Evolutionary conservation across 2,797 vertebrate genomes (phyloP).

Genomic region (Anomalospiza imberbis): DNA sequence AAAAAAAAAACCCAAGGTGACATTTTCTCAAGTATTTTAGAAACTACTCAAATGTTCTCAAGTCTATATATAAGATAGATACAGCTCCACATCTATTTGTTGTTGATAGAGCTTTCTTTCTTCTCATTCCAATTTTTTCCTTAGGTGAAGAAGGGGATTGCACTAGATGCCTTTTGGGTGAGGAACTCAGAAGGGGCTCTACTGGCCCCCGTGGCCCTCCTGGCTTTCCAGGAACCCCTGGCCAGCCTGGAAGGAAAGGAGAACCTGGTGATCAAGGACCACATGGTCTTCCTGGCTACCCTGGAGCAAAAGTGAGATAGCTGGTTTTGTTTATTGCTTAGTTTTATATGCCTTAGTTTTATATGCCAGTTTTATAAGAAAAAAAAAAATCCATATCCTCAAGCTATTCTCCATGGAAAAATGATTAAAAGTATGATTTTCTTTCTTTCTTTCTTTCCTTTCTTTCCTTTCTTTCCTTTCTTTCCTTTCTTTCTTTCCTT

Average conservation of each 20-base stretch:
- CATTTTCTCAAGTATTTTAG: background rate
- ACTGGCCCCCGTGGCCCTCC: slow-evolving; percentile 77
- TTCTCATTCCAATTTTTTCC: background rate
- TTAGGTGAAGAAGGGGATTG: slow-evolving; percentile 89
- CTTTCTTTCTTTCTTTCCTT: rapidly evolving
- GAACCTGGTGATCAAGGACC: slow-evolving; percentile 84
- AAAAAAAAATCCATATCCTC: background rate
- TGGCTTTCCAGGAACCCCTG: slow-evolving; percentile 78
- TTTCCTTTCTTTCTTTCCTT: no score
- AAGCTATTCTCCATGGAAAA: background rate
- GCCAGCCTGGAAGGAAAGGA: slow-evolving; percentile 76
- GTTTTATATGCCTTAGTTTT: background rate
- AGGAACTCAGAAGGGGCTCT: slow-evolving; percentile 24
- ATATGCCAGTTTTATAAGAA: background rate
- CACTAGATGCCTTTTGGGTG: slow-evolving; percentile 66
- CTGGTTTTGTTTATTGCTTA: background rate
- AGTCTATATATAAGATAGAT: background rate
- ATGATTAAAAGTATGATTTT: background rate
- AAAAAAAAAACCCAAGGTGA: background rate
- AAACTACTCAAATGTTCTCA: background rate
- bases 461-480: no score
- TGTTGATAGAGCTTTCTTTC: background rate
- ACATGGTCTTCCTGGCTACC: slow-evolving; percentile 81
- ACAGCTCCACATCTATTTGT: background rate
- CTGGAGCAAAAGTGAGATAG: slow-evolving; percentile 77